phyloP scores from a whole-genome alignment of 1,140 invertebrate species.

The Brachionus paranguensis region DNA sequence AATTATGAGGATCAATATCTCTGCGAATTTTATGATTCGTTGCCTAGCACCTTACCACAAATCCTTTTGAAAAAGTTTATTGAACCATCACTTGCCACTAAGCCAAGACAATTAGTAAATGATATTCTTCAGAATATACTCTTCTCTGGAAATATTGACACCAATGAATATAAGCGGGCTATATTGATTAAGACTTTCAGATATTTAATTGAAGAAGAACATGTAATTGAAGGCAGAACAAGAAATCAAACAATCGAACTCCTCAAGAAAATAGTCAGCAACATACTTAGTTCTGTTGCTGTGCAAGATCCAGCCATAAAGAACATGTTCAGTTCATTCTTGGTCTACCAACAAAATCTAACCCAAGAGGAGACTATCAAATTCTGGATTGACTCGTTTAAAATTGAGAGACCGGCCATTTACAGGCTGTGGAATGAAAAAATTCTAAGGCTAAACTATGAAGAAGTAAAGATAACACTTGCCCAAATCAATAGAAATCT shows the following conservation, averaged over 20 bases:
- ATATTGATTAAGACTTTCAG: conserved; percentile 1
- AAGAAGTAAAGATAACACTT: not conserved
- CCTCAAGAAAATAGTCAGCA: not conserved
- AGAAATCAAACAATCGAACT: not conserved
- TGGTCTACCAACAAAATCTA: not conserved
- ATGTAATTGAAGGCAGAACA: not conserved
- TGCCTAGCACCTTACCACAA: not conserved
- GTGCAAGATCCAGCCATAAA: not conserved
- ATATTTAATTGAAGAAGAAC: not conserved
- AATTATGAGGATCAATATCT: not conserved
- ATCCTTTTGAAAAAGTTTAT: conserved; percentile 6
- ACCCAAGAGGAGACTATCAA: not conserved
- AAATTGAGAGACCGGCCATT: not conserved
- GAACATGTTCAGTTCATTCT: not conserved
- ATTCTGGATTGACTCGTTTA: not conserved
- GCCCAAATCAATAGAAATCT: not conserved
- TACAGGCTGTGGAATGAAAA: not conserved
- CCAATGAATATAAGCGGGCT: not conserved
- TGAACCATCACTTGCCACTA: not conserved
- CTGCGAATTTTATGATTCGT: not conserved
- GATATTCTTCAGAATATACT: not conserved
- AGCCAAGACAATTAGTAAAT: not conserved
- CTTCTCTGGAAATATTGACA: not conserved
- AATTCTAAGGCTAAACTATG: not conserved
- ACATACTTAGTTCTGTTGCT: conserved; percentile 1